Percentiles rank a stretch among this genome's conserved stretches.
Evolutionary conservation across 2,888 invertebrate genomes (phyloP).

Genomic region (Bruchidius siliquastri): DNA sequence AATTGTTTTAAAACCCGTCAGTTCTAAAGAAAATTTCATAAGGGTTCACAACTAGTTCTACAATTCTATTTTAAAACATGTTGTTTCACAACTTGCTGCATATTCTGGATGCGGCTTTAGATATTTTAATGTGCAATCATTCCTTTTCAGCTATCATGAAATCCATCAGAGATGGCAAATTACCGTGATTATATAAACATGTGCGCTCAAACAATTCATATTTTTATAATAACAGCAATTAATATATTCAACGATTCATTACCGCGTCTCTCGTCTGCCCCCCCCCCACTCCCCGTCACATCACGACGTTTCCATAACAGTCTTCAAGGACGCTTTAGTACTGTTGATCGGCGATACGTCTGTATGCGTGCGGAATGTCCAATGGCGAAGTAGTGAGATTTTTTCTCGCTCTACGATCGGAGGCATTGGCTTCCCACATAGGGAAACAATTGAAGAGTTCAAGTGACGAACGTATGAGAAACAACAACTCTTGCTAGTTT

Average conservation of each 20-base stretch:
- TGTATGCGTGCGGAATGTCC: not conserved
- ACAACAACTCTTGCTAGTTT: too few relatives aligned
- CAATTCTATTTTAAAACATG: too few relatives aligned
- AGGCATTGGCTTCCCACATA: not conserved
- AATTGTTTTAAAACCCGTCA: too few relatives aligned
- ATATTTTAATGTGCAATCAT: too few relatives aligned
- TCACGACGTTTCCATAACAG: not conserved
- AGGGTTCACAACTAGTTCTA: too few relatives aligned
- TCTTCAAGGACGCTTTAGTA: not conserved
- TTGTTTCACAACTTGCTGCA: too few relatives aligned
- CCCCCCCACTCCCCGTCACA: not conserved
- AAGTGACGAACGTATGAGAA: too few relatives aligned
- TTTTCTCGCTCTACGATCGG: not conserved
- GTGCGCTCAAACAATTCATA: not conserved
- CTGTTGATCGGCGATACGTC: not conserved
- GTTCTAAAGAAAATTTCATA: too few relatives aligned
- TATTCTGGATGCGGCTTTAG: too few relatives aligned
- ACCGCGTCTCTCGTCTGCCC: not conserved
- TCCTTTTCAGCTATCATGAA: too few relatives aligned
- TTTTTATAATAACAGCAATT: not conserved
- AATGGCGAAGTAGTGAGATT: too few relatives aligned
- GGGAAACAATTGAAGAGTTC: not conserved
- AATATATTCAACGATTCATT: not conserved
- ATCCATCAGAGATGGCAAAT: not conserved
- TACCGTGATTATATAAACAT: not conserved